Percentiles rank a stretch among this genome's conserved stretches.
Evolutionary conservation across 2,113 vertebrate species (phyloP).

Genomic region (Recurvirostra avosetta): DNA sequence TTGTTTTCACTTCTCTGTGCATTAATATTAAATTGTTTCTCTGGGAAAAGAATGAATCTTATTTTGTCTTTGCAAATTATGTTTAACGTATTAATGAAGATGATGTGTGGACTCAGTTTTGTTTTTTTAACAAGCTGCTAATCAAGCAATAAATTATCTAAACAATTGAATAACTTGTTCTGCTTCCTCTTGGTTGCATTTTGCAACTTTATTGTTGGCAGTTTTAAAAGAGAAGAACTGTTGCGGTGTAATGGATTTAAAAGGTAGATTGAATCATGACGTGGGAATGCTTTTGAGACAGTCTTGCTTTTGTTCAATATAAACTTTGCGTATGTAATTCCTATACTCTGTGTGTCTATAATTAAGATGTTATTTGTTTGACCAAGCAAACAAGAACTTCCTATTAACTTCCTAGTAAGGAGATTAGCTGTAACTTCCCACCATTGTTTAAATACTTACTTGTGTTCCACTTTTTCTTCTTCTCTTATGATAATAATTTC

Average conservation of each 20-base stretch:
- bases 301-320: not conserved
- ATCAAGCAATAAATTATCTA: not conserved
- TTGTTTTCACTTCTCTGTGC: not conserved
- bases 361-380: not conserved
- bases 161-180: not conserved
- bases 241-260: not conserved
- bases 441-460: not conserved
- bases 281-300: not conserved
- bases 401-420: not conserved
- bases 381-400: not conserved
- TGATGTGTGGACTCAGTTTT: not conserved
- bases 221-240: not conserved
- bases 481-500: not conserved
- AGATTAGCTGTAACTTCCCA: not conserved
- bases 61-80: not conserved
- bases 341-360: not conserved
- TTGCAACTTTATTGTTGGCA: not conserved
- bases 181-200: not conserved
- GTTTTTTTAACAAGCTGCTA: not conserved
- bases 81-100: not conserved
- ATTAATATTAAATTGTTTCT: not conserved
- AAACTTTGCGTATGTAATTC: not conserved
- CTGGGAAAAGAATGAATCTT: not conserved
- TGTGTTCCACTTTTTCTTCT: not conserved
- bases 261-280: not conserved